A percentile compares a stretch with the other conserved stretches of the same genome.
phyloP scores from a whole-genome alignment of 2,888 invertebrate genomes.

The Stenodema calcarata region DNA sequence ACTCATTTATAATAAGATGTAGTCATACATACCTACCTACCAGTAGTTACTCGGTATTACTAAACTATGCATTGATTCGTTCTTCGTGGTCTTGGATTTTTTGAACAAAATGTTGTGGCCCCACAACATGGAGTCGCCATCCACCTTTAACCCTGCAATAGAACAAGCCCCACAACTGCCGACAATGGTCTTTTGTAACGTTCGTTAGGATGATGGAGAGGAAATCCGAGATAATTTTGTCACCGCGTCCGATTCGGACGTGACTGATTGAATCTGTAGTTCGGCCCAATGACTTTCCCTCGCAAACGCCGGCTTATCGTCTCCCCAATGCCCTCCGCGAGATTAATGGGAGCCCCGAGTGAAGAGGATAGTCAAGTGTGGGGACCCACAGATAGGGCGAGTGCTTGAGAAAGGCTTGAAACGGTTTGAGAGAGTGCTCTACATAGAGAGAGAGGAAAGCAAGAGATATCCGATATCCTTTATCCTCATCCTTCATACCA shows the following conservation, averaged over 20 bases:
- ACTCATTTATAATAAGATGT: too few species aligned
- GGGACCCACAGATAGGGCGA: neutral
- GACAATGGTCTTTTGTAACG: too few species aligned
- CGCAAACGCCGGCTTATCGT: neutral
- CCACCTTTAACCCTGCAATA: too few species aligned
- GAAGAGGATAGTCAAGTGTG: neutral
- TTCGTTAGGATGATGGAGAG: too few species aligned
- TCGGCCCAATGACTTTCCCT: neutral
- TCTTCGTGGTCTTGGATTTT: too few species aligned
- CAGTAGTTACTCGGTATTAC: too few species aligned
- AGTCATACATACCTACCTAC: too few species aligned
- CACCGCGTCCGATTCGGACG: too few species aligned
- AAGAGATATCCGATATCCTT: neutral
- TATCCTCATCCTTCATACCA: neutral
- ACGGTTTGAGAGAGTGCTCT: neutral
- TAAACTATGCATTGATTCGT: too few species aligned
- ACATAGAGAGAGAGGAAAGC: neutral
- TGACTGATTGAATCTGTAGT: neutral
- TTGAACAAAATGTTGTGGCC: too few species aligned
- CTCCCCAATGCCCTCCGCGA: neutral
- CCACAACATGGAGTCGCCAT: too few species aligned
- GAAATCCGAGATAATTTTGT: neutral
- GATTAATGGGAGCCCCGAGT: neutral
- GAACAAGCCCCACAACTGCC: too few species aligned
- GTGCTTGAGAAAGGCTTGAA: neutral